Evolutionary conservation across 2,888 invertebrate species (phyloP).

Genomic region (Drosophila kanekoi): DNA sequence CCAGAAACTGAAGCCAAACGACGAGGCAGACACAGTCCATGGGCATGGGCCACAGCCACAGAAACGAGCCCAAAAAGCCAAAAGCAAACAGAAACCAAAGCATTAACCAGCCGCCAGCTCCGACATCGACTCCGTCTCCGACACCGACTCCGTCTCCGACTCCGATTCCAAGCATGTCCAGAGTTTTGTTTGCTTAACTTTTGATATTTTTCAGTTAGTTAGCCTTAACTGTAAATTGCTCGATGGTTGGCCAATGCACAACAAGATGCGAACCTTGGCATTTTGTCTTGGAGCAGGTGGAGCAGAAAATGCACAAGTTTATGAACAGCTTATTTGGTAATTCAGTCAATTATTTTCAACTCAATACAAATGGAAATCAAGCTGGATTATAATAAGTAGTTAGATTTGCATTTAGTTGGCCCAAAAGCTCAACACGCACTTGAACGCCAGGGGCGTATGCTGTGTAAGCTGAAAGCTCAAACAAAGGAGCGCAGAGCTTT

Average conservation of each 20-base stretch:
- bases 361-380: neutral
- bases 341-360: slow-evolving; percentile 6
- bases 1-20: slow-evolving; percentile 20
- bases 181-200: slow-evolving; percentile 70
- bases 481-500: neutral
- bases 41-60: slow-evolving; percentile 16
- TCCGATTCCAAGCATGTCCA: slow-evolving; percentile 34
- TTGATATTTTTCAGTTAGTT: slow-evolving; percentile 69
- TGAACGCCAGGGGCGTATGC: too few relatives aligned
- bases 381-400: neutral
- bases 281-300: slow-evolving; percentile 47
- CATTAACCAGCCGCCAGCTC: slow-evolving; percentile 49
- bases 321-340: slow-evolving; percentile 44
- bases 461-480: neutral
- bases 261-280: slow-evolving; percentile 67
- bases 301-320: slow-evolving; percentile 22
- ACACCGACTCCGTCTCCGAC: slow-evolving; percentile 2
- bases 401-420: neutral
- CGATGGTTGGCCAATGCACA: slow-evolving; percentile 42
- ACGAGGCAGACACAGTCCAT: slow-evolving; percentile 2
- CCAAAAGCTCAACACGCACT: too few relatives aligned
- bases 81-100: slow-evolving; percentile 51
- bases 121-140: neutral
- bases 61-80: slow-evolving; percentile 46
- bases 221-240: slow-evolving; percentile 47